These are phyloP conservation scores for Hypomecis atomaria DNA, from an alignment of 2,888 invertebrate species.

Conservation along the genomic window DNA sequence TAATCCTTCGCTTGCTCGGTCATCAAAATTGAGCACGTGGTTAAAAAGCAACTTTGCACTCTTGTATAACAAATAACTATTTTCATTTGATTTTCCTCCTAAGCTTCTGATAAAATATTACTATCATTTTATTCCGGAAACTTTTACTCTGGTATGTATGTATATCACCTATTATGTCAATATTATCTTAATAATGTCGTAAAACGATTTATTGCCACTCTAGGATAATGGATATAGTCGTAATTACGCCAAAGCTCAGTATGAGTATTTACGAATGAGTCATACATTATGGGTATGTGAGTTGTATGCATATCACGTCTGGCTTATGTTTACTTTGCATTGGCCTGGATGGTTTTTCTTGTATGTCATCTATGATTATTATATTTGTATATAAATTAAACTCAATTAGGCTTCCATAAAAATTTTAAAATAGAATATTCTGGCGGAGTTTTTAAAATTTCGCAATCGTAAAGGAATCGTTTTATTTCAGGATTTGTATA, in stretches of 20 bases:
- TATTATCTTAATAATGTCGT: conserved; percentile 24
- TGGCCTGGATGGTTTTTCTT: conserved; percentile 9
- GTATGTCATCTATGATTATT: not conserved
- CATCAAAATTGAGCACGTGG: too few species aligned
- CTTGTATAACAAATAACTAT: too few species aligned
- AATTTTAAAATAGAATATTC: too few species aligned
- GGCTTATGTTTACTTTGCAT: conserved; percentile 22
- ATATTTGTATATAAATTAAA: not conserved
- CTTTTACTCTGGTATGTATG: conserved; percentile 2
- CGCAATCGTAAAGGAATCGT: too few species aligned
- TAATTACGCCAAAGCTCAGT: conserved; percentile 21
- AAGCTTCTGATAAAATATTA: conserved; percentile 9
- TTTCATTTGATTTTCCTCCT: not conserved
- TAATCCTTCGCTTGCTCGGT: too few species aligned
- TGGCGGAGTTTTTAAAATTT: too few species aligned
- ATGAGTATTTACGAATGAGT: conserved; percentile 15
- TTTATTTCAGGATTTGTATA: too few species aligned
- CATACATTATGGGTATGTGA: conserved; percentile 6
- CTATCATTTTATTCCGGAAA: conserved; percentile 5
- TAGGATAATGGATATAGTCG: conserved; percentile 21
- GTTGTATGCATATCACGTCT: conserved; percentile 20
- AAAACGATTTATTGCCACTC: conserved; percentile 23
- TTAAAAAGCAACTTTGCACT: too few species aligned
- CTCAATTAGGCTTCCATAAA: too few species aligned
- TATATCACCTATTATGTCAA: conserved; percentile 10